Evolutionary conservation across 2,797 vertebrate species (phyloP).

Genomic region (Lagodon rhomboides): DNA sequence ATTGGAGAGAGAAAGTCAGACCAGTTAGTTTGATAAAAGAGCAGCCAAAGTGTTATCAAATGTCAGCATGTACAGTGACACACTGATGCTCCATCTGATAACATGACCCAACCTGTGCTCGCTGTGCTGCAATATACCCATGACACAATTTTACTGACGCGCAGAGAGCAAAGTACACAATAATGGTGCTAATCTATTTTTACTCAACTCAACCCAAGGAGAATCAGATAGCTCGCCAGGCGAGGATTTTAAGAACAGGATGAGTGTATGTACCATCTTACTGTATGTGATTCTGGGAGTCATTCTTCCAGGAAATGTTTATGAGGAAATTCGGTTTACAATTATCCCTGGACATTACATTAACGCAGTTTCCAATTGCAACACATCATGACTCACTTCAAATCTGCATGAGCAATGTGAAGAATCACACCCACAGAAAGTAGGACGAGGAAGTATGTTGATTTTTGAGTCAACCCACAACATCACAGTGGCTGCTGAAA

Average conservation of each 20-base stretch:
- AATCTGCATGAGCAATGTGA: neutral
- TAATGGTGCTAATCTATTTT: neutral
- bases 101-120: too few relatives aligned
- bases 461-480: too few relatives aligned
- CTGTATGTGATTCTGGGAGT: neutral
- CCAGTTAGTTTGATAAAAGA: slow-evolving; percentile 58
- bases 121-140: neutral
- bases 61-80: neutral
- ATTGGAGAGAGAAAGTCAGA: slow-evolving; percentile 84
- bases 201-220: neutral
- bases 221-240: neutral
- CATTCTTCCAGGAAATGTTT: slow-evolving; percentile 22
- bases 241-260: neutral
- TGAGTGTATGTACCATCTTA: neutral
- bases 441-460: neutral
- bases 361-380: neutral
- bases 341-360: slow-evolving; percentile 1
- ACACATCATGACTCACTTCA: slow-evolving; percentile 22
- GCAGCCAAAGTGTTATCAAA: neutral
- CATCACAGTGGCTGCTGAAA: neutral
- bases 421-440: neutral
- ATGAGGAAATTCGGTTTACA: slow-evolving; percentile 36
- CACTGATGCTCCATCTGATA: neutral
- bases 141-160: neutral
- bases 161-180: neutral